Evolutionary conservation across 2,888 invertebrate genomes (phyloP), one percentile per base, ranked within the genome.

Genomic region (Standfussiana lucernea): DNA sequence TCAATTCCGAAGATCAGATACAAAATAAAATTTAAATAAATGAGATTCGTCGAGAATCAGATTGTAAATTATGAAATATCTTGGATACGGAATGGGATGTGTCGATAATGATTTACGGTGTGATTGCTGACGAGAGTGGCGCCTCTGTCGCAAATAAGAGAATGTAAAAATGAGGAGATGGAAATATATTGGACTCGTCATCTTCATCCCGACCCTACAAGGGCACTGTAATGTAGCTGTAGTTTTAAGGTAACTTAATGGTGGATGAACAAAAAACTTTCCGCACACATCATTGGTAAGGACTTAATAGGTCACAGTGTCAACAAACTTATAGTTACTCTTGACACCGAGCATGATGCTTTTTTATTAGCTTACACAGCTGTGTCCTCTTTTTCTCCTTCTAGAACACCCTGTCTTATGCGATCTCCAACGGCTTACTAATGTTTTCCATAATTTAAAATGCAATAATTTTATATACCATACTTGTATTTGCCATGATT

Each of bases 31-130:
- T 84, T 81, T 64, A 71, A 73, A 86, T 77, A 79, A 85, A 86
- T 77, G 64, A 80, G 66, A 80, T 86, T 81, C 56, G 68, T 80
- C n/a, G 61, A 75, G 67, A 85, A 82, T 85, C 71, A 75, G 72
- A 86, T 85, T 71, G 74, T 62, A 72, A 75, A 87, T 87, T 86
- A 85, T 81, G 76, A 79, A 84, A 88, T 82, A 83, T 74, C 74
- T 59, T 42, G n/a, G 66, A 75, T 75, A 73, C 45, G 69, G 82
- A 73, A 88, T 85, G 65, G n/a, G 73, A 80, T 85, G 65, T 81
- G 83, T 64, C 74, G 81, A 79, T 84, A 88, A 86, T 83, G 83
- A 88, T 89, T 88, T 85, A 53, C 85, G 84, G 75, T 75, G 79
- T 83, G 72, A 88, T 86, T 80, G 71, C 79, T 81, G 86, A 85